phyloP scores from a whole-genome alignment of 92 coral and sea anemone species.

The Blastomussa wellsi region DNA sequence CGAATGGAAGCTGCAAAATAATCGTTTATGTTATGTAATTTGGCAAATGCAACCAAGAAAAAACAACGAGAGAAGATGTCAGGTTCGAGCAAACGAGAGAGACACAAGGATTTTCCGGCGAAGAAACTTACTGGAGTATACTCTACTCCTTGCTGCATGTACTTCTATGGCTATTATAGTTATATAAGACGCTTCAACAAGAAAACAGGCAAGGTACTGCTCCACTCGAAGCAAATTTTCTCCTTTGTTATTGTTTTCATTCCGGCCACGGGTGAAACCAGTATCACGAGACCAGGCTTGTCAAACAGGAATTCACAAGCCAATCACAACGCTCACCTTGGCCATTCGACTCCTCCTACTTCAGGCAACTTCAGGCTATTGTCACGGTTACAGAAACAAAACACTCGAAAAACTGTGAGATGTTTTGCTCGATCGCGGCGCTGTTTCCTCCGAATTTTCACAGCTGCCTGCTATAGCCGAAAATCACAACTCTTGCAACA shows the following conservation, averaged over 20 bases:
- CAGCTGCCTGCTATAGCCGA: constrained; percentile 28
- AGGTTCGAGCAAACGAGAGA: neutral
- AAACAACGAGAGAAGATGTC: neutral
- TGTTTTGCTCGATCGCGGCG: constrained; percentile 37
- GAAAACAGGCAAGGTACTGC: constrained; percentile 26
- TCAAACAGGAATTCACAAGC: constrained; percentile 63
- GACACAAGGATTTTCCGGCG: neutral
- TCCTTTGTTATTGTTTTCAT: constrained; percentile 99
- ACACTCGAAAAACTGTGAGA: constrained; percentile 51
- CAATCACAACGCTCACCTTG: constrained; percentile 92
- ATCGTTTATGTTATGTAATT: constrained; percentile 34
- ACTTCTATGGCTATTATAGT: constrained; percentile 37
- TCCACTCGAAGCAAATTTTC: constrained; percentile 56
- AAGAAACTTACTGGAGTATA: constrained; percentile 71
- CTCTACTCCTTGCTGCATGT: constrained; percentile 82
- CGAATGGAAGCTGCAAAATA: constrained; percentile 76
- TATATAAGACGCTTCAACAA: constrained; percentile 28
- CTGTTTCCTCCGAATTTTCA: constrained; percentile 18
- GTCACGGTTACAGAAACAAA: constrained; percentile 59
- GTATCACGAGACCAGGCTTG: constrained; percentile 97
- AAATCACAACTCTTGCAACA: neutral
- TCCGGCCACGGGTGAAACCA: constrained; percentile 71
- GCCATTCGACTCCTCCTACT: constrained; percentile 69
- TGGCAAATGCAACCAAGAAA: neutral
- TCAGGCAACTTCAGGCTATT: constrained; percentile 60